Evolutionary conservation across 2,113 vertebrate species (phyloP).

Genomic region (Misgurnus mizolepis): DNA sequence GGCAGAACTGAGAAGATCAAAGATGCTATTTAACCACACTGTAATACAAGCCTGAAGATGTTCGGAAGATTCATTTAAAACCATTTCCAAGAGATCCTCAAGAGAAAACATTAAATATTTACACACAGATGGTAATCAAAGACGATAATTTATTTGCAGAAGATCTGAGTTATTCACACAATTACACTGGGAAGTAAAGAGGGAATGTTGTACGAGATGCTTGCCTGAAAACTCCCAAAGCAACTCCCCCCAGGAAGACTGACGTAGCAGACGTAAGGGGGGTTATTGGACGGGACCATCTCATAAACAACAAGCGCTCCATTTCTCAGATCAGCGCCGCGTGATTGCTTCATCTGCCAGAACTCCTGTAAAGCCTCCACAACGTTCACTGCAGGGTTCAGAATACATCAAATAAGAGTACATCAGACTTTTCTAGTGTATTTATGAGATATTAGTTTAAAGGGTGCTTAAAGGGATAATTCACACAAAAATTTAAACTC

Average conservation of each 20-base stretch:
- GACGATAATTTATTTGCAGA: slow-evolving; percentile 4
- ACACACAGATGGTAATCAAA: background rate
- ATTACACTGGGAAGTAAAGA: background rate
- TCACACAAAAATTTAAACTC: too few relatives aligned
- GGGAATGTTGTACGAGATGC: background rate
- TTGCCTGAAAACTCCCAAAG: slow-evolving; percentile 97
- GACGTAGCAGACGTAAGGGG: slow-evolving; percentile 95
- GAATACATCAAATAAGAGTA: background rate
- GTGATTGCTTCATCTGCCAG: slow-evolving; percentile 98
- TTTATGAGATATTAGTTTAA: too few relatives aligned
- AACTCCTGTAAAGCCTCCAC: slow-evolving; percentile 98
- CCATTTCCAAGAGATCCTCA: slow-evolving; percentile 8
- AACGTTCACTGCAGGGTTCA: slow-evolving; percentile 83
- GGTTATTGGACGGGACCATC: slow-evolving; percentile 93
- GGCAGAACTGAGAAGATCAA: slow-evolving; percentile 83
- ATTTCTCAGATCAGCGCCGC: slow-evolving; percentile 93
- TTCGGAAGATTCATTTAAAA: background rate
- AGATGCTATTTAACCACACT: slow-evolving; percentile 17
- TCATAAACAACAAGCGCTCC: slow-evolving; percentile 97
- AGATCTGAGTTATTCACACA: background rate
- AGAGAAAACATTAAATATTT: slow-evolving; percentile 30
- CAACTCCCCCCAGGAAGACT: slow-evolving; percentile 96
- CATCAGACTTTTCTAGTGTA: too few relatives aligned
- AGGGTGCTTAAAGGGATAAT: too few relatives aligned
- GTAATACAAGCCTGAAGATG: slow-evolving; percentile 22